Evolutionary conservation across 2,888 invertebrate species (phyloP).

Genomic region (Cosmia trapezina): DNA sequence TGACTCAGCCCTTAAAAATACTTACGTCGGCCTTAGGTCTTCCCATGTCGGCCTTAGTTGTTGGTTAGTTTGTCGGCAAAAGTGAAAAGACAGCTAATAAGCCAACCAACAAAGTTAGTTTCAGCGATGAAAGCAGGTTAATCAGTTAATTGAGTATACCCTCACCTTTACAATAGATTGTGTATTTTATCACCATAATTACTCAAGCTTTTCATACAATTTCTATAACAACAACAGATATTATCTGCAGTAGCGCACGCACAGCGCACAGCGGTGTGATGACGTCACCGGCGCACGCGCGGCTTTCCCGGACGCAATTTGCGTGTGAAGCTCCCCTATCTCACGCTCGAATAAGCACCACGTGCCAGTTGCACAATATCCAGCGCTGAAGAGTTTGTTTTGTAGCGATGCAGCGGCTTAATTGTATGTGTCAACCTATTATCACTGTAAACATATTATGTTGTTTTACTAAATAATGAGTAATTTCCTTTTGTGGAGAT

Average conservation of each 20-base stretch:
- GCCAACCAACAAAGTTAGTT: neutral
- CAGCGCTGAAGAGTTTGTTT: slow-evolving; percentile 16
- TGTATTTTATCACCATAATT: slow-evolving; percentile 5
- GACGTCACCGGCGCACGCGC: slow-evolving; percentile 54
- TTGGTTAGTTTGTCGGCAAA: too few species aligned
- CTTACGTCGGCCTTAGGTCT: too few species aligned
- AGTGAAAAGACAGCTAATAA: neutral
- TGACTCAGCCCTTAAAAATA: too few species aligned
- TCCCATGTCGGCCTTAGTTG: neutral
- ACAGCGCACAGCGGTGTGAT: too few species aligned
- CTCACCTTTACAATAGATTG: neutral
- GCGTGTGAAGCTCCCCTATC: slow-evolving; percentile 55
- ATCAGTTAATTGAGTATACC: neutral
- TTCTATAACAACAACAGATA: slow-evolving; percentile 42
- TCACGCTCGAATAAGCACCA: slow-evolving; percentile 48
- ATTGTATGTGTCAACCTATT: slow-evolving; percentile 14
- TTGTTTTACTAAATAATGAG: neutral
- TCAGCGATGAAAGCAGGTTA: too few species aligned
- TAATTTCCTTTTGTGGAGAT: too few species aligned
- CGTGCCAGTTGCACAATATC: slow-evolving; percentile 50
- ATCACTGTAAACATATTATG: neutral
- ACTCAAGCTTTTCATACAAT: slow-evolving; percentile 30
- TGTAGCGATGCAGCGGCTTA: slow-evolving; percentile 20
- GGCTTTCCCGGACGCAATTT: slow-evolving; percentile 53
- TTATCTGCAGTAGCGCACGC: slow-evolving; percentile 28